Evolutionary conservation across 2,888 invertebrate species (phyloP).

Genomic region (Latrodectus hesperus): DNA sequence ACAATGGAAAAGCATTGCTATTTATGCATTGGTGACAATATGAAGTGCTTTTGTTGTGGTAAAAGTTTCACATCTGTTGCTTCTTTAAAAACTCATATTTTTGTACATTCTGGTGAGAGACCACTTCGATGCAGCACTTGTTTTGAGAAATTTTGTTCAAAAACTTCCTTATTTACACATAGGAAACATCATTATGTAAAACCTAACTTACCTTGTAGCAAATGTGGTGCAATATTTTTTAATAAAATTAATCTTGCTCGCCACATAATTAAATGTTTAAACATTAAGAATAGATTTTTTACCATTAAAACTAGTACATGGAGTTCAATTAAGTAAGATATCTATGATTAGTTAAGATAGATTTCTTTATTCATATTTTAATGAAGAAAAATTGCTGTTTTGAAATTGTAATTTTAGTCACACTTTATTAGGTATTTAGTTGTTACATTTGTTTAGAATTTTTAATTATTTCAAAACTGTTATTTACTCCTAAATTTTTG

Average conservation of each 20-base stretch:
- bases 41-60: constrained; percentile 48
- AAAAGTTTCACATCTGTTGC: constrained; percentile 33
- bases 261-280: neutral
- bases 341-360: too few species aligned
- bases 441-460: too few species aligned
- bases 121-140: constrained; percentile 34
- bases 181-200: constrained; percentile 3
- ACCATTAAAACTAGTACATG: neutral
- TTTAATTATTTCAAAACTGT: too few species aligned
- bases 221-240: neutral
- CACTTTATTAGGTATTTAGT: too few species aligned
- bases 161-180: constrained; percentile 34
- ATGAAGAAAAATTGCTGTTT: too few species aligned
- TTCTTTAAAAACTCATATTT: constrained; percentile 36
- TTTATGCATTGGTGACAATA: constrained; percentile 12
- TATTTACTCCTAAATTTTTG: too few species aligned
- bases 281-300: neutral
- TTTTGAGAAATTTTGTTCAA: constrained; percentile 47
- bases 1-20: constrained; percentile 45
- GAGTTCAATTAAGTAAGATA: too few species aligned
- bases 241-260: neutral
- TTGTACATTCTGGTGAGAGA: constrained; percentile 45
- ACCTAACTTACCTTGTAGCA: neutral
- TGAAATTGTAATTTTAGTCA: too few species aligned
- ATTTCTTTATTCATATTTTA: too few species aligned